Conservation (phyloP, 2,797 vertebrate genomes). For the Ibycter americanus region DNA sequence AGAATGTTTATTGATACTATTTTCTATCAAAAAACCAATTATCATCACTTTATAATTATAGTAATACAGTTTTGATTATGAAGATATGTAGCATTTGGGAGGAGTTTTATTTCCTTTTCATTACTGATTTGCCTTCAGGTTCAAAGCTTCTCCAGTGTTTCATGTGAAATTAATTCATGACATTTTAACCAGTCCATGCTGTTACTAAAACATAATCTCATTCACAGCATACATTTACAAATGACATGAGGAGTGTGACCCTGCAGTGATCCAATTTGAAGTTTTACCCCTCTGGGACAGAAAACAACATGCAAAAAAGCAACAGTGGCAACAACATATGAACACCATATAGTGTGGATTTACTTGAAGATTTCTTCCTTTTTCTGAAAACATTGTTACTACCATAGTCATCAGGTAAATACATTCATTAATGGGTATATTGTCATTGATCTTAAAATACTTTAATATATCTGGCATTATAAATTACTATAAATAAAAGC, state of each 20-base stretch:
- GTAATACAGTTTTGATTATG: not conserved
- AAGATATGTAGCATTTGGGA: not conserved
- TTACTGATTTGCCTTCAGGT: not conserved
- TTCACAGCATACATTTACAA: not conserved
- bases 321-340: not conserved
- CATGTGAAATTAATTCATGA: not conserved
- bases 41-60: not conserved
- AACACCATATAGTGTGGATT: not conserved
- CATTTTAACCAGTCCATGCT: not conserved
- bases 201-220: not conserved
- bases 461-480: not conserved
- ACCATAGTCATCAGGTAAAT: not conserved
- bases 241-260: not conserved
- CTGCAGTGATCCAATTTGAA: not conserved
- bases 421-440: not conserved
- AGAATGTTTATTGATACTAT: not conserved
- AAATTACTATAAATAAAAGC: not conserved
- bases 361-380: not conserved
- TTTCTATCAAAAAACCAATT: not conserved
- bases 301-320: not conserved
- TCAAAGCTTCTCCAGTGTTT: not conserved
- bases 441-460: not conserved
- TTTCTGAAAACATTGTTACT: not conserved
- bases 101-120: not conserved
- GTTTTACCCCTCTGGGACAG: not conserved